These are phyloP conservation scores for Notarius lentiginosus DNA, from an alignment of 2,113 vertebrate species.

Conservation along the genomic window DNA sequence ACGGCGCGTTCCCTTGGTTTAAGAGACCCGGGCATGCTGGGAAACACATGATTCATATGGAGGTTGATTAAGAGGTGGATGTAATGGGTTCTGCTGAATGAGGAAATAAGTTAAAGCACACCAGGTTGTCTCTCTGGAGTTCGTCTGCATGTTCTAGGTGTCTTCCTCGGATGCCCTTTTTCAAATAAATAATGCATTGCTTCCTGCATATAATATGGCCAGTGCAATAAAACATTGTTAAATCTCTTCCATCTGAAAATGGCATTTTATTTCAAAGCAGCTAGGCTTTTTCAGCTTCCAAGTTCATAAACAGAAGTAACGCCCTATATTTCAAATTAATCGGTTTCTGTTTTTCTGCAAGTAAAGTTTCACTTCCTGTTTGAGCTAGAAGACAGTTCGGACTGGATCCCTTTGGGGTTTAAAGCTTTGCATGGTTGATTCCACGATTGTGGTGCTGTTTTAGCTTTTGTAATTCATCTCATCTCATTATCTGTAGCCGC, in stretches of 20 bases:
- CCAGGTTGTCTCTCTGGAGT: conserved; percentile 1
- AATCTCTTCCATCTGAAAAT: background rate
- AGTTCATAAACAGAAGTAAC: background rate
- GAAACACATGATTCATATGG: background rate
- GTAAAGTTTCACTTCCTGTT: background rate
- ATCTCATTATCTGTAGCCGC: no score
- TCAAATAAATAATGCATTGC: conserved; percentile 10
- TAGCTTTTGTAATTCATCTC: background rate
- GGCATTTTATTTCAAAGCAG: conserved; percentile 7
- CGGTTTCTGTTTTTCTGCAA: background rate
- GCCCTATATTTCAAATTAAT: background rate
- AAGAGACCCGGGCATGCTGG: background rate
- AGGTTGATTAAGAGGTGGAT: conserved; percentile 7
- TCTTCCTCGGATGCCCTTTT: background rate
- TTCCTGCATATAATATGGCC: background rate
- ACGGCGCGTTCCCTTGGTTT: background rate
- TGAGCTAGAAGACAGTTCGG: background rate
- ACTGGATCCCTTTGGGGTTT: background rate
- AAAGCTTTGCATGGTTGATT: background rate
- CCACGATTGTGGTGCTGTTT: background rate
- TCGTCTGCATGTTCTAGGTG: background rate
- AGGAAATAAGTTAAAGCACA: background rate
- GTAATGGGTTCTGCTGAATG: background rate
- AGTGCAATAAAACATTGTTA: background rate
- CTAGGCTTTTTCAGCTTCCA: background rate